Conservation (phyloP, 2,797 vertebrate genomes). For the Semaprochilodus insignis region DNA sequence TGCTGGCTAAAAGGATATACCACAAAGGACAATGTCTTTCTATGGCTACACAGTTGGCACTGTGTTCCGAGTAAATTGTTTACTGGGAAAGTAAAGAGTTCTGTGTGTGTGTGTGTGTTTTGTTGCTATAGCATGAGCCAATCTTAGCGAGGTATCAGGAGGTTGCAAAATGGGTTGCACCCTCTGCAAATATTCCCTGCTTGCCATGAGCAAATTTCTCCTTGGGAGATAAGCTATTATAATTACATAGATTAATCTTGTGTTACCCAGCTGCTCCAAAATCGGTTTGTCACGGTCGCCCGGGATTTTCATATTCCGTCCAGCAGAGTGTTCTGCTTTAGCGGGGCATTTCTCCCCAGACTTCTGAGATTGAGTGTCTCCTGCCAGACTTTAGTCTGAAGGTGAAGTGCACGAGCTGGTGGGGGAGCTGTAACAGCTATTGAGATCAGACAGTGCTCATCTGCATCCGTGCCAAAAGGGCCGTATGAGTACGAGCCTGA, state of each 20-base stretch:
- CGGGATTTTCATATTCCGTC: slow-evolving; percentile 70
- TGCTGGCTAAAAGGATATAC: background rate
- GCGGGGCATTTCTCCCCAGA: slow-evolving; percentile 70
- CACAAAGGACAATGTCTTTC: slow-evolving; percentile 13
- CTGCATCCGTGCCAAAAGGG: slow-evolving; percentile 67
- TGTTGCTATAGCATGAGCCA: slow-evolving; percentile 31
- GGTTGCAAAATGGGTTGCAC: slow-evolving; percentile 48
- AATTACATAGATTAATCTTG: slow-evolving; percentile 80
- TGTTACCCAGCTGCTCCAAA: slow-evolving; percentile 73
- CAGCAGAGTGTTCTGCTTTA: slow-evolving; percentile 65
- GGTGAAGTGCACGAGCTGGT: slow-evolving; percentile 66
- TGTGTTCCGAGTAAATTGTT: slow-evolving; percentile 37
- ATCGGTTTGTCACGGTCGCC: slow-evolving; percentile 79
- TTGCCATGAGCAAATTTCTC: slow-evolving; percentile 63
- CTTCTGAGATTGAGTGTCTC: slow-evolving; percentile 59
- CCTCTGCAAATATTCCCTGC: slow-evolving; percentile 58
- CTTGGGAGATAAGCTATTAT: slow-evolving; percentile 69
- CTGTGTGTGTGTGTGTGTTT: slow-evolving; percentile 32
- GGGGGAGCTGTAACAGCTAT: slow-evolving; percentile 56
- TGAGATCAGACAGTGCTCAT: slow-evolving; percentile 70
- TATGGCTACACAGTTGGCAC: background rate
- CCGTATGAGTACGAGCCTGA: slow-evolving; percentile 68
- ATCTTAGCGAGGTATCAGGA: slow-evolving; percentile 42
- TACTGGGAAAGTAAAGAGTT: slow-evolving; percentile 27
- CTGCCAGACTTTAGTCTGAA: slow-evolving; percentile 58